Base-by-base conservation (phyloP, 1,140 invertebrate species). In the Helicoverpa zea region DNA sequence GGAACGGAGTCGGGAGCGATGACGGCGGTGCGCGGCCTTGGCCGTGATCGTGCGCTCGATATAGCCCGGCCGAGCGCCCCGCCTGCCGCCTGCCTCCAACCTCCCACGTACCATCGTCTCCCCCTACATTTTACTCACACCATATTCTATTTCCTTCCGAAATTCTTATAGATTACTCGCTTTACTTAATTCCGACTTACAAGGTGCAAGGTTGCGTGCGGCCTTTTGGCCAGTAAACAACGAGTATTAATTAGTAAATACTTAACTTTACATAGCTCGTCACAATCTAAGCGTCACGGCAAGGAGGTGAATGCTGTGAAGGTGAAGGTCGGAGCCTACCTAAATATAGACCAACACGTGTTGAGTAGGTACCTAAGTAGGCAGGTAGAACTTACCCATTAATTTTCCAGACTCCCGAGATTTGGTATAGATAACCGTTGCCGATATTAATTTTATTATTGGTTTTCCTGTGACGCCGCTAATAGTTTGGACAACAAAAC, bases 21-120 rank as follows among this genome's bases (percentile, higher is more conserved):
- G 88, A 81, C 82, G 86, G 82, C 75, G 81, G 58, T 56, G 80
- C 81, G 82, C 88, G 92, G 89, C 93, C 93, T 94, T 94, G 93
- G 92, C 93, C 93, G 90, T 94, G 93, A 94, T 92, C 92, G 91
- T 82, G 84, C 92, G 92, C 92, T 94, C 92, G 89, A 94, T 94
- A 94, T 93, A 94, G 91, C 91, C 84, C 85, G 83, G 81, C 85
- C 80, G 80, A 81, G 83, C 86, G 66, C 86, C 86, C 79, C 66
- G 68, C 61, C 84, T 80, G 81, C 83, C 84, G 58, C 79, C 86
- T 72, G 61, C 83, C 76, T 56, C 81, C 81, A 81, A 56, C 83
- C 64, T 74, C 59, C 68, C 81, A 70, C 84, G 61, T 64, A 54
- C 82, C 77, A 86, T 79, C 72, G 77, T 81, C 84, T 79, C 84